A percentile compares a stretch with the other conserved stretches of the same genome.
phyloP scores from a whole-genome alignment of 2,797 vertebrate genomes.

The Macropus fuliginosus region DNA sequence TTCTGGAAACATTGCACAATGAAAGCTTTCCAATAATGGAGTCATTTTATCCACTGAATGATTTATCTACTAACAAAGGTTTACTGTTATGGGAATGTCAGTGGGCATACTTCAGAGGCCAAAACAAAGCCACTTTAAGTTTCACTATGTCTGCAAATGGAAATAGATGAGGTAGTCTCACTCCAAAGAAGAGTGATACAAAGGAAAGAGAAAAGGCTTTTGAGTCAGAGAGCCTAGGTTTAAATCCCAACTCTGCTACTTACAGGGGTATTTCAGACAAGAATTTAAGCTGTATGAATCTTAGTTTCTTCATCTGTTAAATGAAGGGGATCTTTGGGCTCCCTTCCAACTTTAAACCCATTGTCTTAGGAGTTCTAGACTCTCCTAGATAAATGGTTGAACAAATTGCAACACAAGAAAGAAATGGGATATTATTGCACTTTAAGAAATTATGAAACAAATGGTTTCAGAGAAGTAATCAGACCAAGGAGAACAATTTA shows the following conservation, averaged over 20 bases:
- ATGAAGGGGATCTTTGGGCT: not conserved
- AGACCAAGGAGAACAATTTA: not conserved
- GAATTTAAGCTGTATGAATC: not conserved
- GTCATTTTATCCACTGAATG: slow-evolving; percentile 14
- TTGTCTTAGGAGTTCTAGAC: not conserved
- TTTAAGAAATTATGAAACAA: not conserved
- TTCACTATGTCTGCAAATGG: not conserved
- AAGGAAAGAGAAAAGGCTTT: not conserved
- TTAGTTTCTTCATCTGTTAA: slow-evolving; percentile 17
- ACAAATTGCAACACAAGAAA: not conserved
- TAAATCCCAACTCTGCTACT: not conserved
- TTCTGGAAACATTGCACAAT: not conserved
- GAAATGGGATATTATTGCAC: not conserved
- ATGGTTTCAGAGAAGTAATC: not conserved
- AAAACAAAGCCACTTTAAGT: slow-evolving; percentile 13
- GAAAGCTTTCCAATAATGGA: slow-evolving; percentile 14
- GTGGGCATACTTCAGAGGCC: not conserved
- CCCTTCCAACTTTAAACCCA: not conserved
- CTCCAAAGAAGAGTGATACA: not conserved
- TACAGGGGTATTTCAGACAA: not conserved
- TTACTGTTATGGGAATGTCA: not conserved
- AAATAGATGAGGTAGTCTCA: not conserved
- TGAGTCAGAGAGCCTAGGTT: not conserved
- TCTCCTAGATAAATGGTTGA: not conserved
- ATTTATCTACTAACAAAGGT: slow-evolving; percentile 39